A percentile compares a stretch with the other conserved stretches of the same genome.
Conservation (phyloP, 2,888 invertebrate genomes). For the Perizoma affinitatum region DNA sequence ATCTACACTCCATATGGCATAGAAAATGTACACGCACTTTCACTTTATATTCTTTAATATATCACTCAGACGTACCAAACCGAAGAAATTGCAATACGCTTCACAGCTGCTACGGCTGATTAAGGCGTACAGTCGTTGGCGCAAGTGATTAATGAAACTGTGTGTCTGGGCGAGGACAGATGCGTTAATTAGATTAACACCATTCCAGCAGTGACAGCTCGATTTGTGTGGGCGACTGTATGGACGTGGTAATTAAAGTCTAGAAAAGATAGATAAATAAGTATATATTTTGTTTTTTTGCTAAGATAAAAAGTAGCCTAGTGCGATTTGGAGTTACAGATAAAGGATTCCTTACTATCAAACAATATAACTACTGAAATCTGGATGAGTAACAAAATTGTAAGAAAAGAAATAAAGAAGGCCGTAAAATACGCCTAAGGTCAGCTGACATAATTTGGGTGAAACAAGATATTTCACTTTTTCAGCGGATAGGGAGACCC, state of each 20-base stretch:
- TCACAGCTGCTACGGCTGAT: slow-evolving; percentile 36
- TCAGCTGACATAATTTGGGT: no score
- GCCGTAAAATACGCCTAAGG: no score
- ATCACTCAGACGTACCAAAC: slow-evolving; percentile 24
- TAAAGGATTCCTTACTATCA: no score
- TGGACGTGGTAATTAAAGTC: slow-evolving; percentile 10
- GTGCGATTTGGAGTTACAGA: no score
- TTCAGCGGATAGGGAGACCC: no score
- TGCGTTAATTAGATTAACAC: slow-evolving; percentile 68
- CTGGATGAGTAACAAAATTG: no score
- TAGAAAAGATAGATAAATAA: not conserved
- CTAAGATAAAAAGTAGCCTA: no score
- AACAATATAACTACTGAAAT: no score
- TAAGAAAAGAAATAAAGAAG: no score
- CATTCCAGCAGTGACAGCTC: slow-evolving; percentile 38
- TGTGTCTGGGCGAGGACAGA: slow-evolving; percentile 55
- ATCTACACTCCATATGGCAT: not conserved
- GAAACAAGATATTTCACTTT: no score
- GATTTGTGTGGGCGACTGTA: slow-evolving; percentile 34
- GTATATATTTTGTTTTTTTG: no score
- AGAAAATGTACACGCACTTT: not conserved
- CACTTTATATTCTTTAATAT: slow-evolving; percentile 13
- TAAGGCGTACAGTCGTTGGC: slow-evolving; percentile 45
- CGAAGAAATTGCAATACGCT: slow-evolving; percentile 34
- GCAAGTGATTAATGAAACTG: slow-evolving; percentile 65